Evolutionary conservation across 2,888 invertebrate genomes (phyloP), one percentile per base, ranked within the genome.

Genomic region (Tipula lateralis): DNA sequence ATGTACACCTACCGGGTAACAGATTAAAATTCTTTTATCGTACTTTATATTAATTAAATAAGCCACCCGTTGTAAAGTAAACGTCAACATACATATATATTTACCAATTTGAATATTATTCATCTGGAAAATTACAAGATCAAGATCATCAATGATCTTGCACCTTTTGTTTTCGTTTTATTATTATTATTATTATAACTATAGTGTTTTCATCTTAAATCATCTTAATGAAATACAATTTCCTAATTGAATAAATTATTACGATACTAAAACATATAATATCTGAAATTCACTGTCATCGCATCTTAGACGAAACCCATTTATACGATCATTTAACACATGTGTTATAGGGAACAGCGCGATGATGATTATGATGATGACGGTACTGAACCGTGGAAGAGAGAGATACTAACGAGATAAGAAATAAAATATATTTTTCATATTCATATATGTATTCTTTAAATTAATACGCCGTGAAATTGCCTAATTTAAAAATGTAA

Each of bases 401-500:
- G 39, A 66, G 24, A 66, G 66, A 66, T 66, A 66, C 66, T 66
- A 66, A 66, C 66, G 66, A 66, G 66, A 66, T 66, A 66, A 66
- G 19, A 66, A 13, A 66, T 66, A 66, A 66, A 66, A 66, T 66
- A 66, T 44, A 44, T 66, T 66, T 24, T 66, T 66, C 66, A 66
- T 24, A 66, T 66, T 24, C 66, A 24, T 66, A 66, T 66, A 66
- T 24, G 44, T 44, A 44, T 66, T 66, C 66, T 9, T 66, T 66
- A 66, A 66, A 66, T 66, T 66, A 66, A 66, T 66, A 66, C 66
- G 24, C 66, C 66, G 66, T 66, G 66, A 66, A 66, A 66, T 66
- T 66, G 66, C 66, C 66, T 66, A 66, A 66, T 66, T 66, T 66
- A 66, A 66, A 66, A 66, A 66, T 66, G 66, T 66, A 66, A 66